Evolutionary conservation across 37 sponge, comb jelly and placozoan species (phyloP), one percentile per base, ranked within the genome.

Genomic region (Agelas oroides): DNA sequence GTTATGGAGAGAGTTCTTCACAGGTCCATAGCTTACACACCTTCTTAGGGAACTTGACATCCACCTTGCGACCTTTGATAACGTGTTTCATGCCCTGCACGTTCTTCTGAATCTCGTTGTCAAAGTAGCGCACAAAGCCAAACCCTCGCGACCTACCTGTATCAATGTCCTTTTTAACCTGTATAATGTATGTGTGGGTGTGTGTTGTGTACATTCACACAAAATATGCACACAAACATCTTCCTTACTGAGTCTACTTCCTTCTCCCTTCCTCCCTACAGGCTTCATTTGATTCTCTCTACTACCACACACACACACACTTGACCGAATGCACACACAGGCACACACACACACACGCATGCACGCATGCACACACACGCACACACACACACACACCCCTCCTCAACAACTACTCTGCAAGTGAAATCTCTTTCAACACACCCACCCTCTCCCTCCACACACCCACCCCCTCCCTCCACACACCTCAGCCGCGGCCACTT

Each of bases 81-180:
- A 70, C 67, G 73, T 95, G 92, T 31, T 83, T 38, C 78, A 85
- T 76, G 15, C 54, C 75, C 19, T 59, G 59, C 0, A 95, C 89
- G 25, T 70, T 79, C 24, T 69, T 38, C 62, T 92, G 90, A 30
- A 86, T 78, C 1, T n/a, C 67, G 3, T 68, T 27, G 53, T 91
- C 87, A 33, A 52, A 33, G 75, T 86, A 91, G 39, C 96, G 84
- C 18, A 95, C 78, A 79, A 95, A 95, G 0, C 96, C 96, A 83
- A 95, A 95, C 36, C 96, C 96, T 27, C 92, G 84, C 20, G 89
- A 87, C 63, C 76, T 60, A 0, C 87, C 80, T 32, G 92, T 85
- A 0, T 32, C 52, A 2, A 27, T 24, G 66, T 95, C 90, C 54
- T 78, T 90, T 72, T 95, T 95, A 82, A 95, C 86, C 92, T 93